Evolutionary conservation across 1,140 invertebrate species (phyloP).

Genomic region (Meloidogyne floridensis): DNA sequence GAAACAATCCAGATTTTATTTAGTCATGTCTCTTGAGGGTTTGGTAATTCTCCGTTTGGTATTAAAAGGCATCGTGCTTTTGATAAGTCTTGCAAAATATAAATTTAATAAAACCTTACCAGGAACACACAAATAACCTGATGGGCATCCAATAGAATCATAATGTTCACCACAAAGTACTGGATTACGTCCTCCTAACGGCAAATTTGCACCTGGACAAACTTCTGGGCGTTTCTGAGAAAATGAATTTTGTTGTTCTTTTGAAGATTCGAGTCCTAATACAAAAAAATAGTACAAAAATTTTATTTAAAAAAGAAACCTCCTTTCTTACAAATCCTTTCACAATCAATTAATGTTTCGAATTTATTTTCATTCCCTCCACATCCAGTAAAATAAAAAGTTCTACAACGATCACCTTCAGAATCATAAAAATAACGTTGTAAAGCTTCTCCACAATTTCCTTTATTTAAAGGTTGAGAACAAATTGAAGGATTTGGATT

Average conservation of each 20-base stretch:
- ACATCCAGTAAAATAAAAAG: constrained; percentile 64
- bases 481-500: constrained; percentile 45
- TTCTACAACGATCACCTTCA: constrained; percentile 54
- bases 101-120: constrained; percentile 27
- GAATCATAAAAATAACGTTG: constrained; percentile 63
- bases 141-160: constrained; percentile 64
- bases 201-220: constrained; percentile 55
- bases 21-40: too few relatives aligned
- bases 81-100: too few relatives aligned
- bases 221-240: constrained; percentile 32
- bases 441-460: constrained; percentile 52
- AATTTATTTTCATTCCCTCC: constrained; percentile 65
- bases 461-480: constrained; percentile 47
- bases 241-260: constrained; percentile 46
- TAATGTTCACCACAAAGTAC: constrained; percentile 63
- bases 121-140: constrained; percentile 56
- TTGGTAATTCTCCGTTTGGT: too few relatives aligned
- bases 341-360: constrained; percentile 75
- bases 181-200: constrained; percentile 58
- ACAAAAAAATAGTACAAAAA: background rate
- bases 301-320: background rate
- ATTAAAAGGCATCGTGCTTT: too few relatives aligned
- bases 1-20: too few relatives aligned
- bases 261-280: constrained; percentile 32
- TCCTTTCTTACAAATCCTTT: constrained; percentile 72